Base-by-base conservation (phyloP, 2,113 vertebrate genomes). In the Melanotaenia duboulayi region DNA sequence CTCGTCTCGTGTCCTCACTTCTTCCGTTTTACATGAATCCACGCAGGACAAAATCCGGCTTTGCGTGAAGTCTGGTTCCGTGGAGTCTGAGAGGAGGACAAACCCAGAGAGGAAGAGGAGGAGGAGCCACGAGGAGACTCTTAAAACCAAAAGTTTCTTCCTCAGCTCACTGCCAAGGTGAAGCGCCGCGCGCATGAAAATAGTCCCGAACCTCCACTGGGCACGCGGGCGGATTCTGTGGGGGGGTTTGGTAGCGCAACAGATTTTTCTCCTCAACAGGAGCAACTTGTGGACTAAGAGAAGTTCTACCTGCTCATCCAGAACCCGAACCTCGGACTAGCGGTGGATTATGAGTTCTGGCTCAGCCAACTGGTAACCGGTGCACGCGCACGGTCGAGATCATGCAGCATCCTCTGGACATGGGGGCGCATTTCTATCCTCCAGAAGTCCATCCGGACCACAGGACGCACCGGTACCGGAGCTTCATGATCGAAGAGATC, bases 401-500 rank as follows among this genome's bases (percentile, higher is more conserved):
- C 61, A 97, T 97, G 97, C 97, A 97, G 94, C 95, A 96, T 93
- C 96, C 92, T 16, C 83, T 97, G 92, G 97, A 97, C 58, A 75
- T 96, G 58, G 95, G 95, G 58, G 93, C 95, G 37, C 96, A 95
- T 87, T 97, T 93, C 71, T 95, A 95, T 64, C 95, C 95, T 7
- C 94, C 94, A 37, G 97, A 97, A 44, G 92, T 92, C 22, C 95
- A 95, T 35, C 93, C 91, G 0, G 97, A 98, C 80, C 95, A 96
- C 91, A 95, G 97, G 58, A 95, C 97, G n/a, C 97, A 98, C 51
- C 96, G 97, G 57, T 99, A 98, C 92, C 90, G 97, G 91, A 98
- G 96, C 88, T 99, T 99, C 83, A 99, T 99, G 97, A 99, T 99
- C 59, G 97, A 99, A 85, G 97, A 99, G 90, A 99, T 99, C 83